Evolutionary conservation across 2,888 invertebrate genomes (phyloP), one percentile per base, ranked within the genome.

Genomic region (Perizoma flavofasciatum): DNA sequence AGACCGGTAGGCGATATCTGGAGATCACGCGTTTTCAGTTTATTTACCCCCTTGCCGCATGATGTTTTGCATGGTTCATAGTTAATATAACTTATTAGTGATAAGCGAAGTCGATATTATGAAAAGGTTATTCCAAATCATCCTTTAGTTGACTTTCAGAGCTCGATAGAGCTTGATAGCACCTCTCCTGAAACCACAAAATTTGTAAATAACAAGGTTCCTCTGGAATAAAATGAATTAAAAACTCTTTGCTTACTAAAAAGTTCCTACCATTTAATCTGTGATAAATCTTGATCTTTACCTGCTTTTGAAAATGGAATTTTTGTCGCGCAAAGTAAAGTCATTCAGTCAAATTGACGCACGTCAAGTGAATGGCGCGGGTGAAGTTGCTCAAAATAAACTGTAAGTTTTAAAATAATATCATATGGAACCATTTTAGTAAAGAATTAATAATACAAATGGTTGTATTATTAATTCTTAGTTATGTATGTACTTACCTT

Each of bases 121-220:
- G 73, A 73, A 82, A 70, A 68, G 70, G 72, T 62, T 74, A 74
- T 74, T 71, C 49, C 59, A 69, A 72, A 73, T 71, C 74, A 81
- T 78, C 80, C 81, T 85, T 81, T 81, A 91, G 89, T 90, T 81
- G 82, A 84, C 82, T 79, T 83, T 81, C 77, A 78, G 81, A 84
- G 78, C 78, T 82, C 79, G 72, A 59, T 56, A 64, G 77, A 80
- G 81, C 84, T 83, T 74, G 70, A 67, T 67, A 71, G 70, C 75
- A 67, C 46, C 58, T 45, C 10, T 41, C 10, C 7, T 40, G 43
- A 41, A 51, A 44, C 35, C 5, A 34, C 33, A 43, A 53, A 46
- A 53, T 37, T 32, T 4, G 55, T 58, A 55, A 55, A 58, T 49
- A 43, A 50, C 52, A 49, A 66, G 66, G 59, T 54, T 67, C 65